phyloP scores from a whole-genome alignment of 2,888 invertebrate genomes.

The Dinocampus coccinellae region DNA sequence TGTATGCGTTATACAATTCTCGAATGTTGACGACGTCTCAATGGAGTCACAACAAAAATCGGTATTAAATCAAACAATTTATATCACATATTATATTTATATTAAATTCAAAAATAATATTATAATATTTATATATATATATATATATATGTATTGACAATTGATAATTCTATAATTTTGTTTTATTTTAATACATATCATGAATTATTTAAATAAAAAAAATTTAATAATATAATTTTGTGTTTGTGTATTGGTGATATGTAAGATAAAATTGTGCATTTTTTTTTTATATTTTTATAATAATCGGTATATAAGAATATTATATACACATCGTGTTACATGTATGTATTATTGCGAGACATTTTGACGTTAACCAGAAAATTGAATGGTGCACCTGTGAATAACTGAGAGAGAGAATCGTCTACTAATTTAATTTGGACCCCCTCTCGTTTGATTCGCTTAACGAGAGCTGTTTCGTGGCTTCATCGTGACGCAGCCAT shows the following conservation, averaged over 20 bases:
- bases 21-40: not conserved
- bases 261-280: no score
- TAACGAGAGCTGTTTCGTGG: slow-evolving; percentile 35
- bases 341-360: slow-evolving; percentile 5
- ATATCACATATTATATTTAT: not conserved
- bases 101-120: not conserved
- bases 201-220: no score
- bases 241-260: no score
- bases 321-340: not conserved
- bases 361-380: slow-evolving; percentile 32
- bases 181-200: no score
- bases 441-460: slow-evolving; percentile 40
- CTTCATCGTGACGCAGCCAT: slow-evolving; percentile 13
- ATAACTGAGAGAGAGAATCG: slow-evolving; percentile 40
- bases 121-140: not conserved
- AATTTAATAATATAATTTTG: no score
- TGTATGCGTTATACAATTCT: not conserved
- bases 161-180: no score
- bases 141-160: no score
- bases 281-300: no score
- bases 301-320: not conserved
- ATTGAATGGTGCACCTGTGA: slow-evolving; percentile 38
- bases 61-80: not conserved
- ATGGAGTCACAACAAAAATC: not conserved
- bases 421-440: slow-evolving; percentile 41